Conservation (phyloP, 2,113 vertebrate genomes). For the Cyprinodon brontotheroides region DNA sequence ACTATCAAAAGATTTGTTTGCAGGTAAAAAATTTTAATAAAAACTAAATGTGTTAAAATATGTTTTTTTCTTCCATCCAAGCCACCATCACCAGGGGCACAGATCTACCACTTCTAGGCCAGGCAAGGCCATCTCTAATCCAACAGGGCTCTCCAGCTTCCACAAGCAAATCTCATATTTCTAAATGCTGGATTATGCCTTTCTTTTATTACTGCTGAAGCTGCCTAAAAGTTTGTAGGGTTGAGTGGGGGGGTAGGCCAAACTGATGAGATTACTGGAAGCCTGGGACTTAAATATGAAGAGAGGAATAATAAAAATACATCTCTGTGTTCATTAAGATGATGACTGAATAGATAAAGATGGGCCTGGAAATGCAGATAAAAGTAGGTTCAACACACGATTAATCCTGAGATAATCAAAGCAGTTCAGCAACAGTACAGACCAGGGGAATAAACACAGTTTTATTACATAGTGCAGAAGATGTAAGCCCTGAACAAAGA, state of each 20-base stretch:
- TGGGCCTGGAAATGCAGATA: conserved; percentile 57
- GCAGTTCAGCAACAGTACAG: conserved; percentile 51
- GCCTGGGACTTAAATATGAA: conserved; percentile 80
- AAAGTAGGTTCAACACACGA: conserved; percentile 59
- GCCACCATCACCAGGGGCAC: conserved; percentile 35
- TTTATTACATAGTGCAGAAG: conserved; percentile 39
- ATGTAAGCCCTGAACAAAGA: conserved; percentile 33
- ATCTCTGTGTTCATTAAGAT: conserved; percentile 66
- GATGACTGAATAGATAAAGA: conserved; percentile 59
- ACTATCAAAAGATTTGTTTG: not conserved
- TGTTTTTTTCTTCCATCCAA: conserved; percentile 12
- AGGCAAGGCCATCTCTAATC: conserved; percentile 74
- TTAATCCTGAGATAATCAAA: conserved; percentile 70
- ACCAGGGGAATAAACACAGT: conserved; percentile 22
- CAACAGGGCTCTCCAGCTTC: conserved; percentile 79
- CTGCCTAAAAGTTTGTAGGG: conserved; percentile 52
- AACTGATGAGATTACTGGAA: conserved; percentile 84
- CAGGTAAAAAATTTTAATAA: not conserved
- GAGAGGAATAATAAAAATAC: conserved; percentile 66
- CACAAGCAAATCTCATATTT: conserved; percentile 89
- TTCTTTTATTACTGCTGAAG: conserved; percentile 87
- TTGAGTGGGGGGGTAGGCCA: conserved; percentile 41
- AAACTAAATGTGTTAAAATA: not conserved
- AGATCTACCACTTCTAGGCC: conserved; percentile 31
- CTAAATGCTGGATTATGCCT: conserved; percentile 90